phyloP scores from a whole-genome alignment of 2,797 vertebrate genomes.

The Bufotes viridis region DNA sequence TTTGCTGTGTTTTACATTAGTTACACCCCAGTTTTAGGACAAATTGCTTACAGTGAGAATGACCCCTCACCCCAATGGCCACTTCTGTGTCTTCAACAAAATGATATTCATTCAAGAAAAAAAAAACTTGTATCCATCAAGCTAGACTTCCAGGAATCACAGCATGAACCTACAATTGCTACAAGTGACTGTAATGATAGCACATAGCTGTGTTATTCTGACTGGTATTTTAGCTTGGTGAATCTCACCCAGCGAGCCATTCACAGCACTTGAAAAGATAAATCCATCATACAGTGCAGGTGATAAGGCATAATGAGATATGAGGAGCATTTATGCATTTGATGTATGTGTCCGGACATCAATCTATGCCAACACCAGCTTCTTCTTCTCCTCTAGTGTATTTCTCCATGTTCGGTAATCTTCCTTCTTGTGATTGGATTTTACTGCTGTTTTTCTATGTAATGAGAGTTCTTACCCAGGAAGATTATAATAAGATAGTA shows the following conservation, averaged over 20 bases:
- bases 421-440: constrained; percentile 27
- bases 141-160: constrained; percentile 15
- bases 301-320: constrained; percentile 34
- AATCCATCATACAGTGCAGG: constrained; percentile 19
- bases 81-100: too few species aligned
- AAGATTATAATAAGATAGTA: constrained; percentile 28
- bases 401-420: constrained; percentile 31
- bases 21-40: too few species aligned
- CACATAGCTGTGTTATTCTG: not conserved
- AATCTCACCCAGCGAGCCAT: constrained; percentile 9
- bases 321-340: constrained; percentile 42
- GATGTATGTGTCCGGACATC: constrained; percentile 23
- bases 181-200: constrained; percentile 25
- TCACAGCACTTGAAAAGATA: constrained; percentile 37
- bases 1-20: too few species aligned
- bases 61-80: too few species aligned
- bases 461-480: constrained; percentile 35
- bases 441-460: constrained; percentile 11
- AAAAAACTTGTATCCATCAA: not conserved
- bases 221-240: constrained; percentile 5
- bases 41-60: too few species aligned
- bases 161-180: constrained; percentile 31
- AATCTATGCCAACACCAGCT: constrained; percentile 42
- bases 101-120: not conserved
- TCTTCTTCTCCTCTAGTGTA: constrained; percentile 16